Percentiles rank a stretch among this genome's conserved stretches.
Conservation (phyloP, 2,888 invertebrate genomes). For the Neoscelio sp. region DNA sequence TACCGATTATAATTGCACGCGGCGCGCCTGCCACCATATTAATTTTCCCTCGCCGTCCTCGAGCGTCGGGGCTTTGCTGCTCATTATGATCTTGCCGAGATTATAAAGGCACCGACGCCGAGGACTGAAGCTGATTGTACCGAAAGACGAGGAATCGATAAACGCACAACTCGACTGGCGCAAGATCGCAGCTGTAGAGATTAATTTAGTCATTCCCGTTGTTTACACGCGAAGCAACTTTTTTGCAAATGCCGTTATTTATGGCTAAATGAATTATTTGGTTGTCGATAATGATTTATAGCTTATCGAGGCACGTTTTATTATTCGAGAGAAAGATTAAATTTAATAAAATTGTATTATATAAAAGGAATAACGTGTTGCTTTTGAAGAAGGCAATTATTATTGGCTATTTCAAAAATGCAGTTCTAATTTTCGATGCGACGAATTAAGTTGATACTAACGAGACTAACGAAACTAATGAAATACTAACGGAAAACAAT, state of each 20-base stretch:
- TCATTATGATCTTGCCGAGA: conserved; percentile 43
- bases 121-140: conserved; percentile 39
- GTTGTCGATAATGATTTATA: neutral
- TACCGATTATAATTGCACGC: conserved; percentile 14
- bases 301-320: neutral
- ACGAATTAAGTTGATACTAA: too few species aligned
- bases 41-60: conserved; percentile 18
- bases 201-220: conserved; percentile 44
- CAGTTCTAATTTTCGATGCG: conserved; percentile 2
- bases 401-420: too few species aligned
- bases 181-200: conserved; percentile 29
- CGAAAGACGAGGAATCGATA: conserved; percentile 57
- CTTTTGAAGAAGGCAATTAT: too few species aligned
- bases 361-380: neutral
- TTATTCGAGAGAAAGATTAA: neutral
- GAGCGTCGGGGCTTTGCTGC: neutral
- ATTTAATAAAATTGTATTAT: neutral
- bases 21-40: neutral
- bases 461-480: too few species aligned
- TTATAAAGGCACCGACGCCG: conserved; percentile 41
- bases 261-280: conserved; percentile 5
- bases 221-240: conserved; percentile 22
- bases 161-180: conserved; percentile 26
- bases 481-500: too few species aligned
- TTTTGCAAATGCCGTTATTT: conserved; percentile 32